Evolutionary conservation across 2,888 invertebrate species (phyloP).

Genomic region (Lypha dubia): DNA sequence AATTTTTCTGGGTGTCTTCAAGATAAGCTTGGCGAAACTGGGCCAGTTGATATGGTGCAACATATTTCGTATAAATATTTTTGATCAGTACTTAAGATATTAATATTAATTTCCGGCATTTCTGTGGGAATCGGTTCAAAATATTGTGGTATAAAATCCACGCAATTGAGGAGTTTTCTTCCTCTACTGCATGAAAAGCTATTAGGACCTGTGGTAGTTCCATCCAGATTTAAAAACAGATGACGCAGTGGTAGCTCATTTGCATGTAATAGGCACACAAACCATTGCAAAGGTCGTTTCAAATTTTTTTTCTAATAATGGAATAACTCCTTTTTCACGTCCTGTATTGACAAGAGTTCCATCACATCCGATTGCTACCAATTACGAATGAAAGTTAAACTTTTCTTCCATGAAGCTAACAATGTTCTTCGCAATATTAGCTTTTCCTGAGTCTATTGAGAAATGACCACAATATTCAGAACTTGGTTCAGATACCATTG

Average conservation of each 20-base stretch:
- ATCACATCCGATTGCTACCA: conserved; percentile 30
- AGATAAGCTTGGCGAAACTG: no score
- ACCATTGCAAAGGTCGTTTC: conserved; percentile 40
- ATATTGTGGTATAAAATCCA: conserved; percentile 42
- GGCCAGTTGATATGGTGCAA: conserved; percentile 46
- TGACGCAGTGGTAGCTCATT: conserved; percentile 28
- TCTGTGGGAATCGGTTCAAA: conserved; percentile 43
- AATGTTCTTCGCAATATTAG: conserved; percentile 31
- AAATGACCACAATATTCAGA: conserved; percentile 24
- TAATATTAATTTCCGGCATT: conserved; percentile 46
- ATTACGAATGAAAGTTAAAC: conserved; percentile 8
- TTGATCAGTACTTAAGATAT: conserved; percentile 59
- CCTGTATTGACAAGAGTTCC: conserved; percentile 20
- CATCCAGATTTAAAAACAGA: conserved; percentile 17
- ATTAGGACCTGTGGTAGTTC: no score
- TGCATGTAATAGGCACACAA: conserved; percentile 10
- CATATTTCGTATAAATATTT: conserved; percentile 56
- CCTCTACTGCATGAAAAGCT: conserved; percentile 41
- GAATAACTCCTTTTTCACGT: conserved; percentile 28
- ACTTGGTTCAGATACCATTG: no score
- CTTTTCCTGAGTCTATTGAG: conserved; percentile 11
- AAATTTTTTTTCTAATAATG: conserved; percentile 30
- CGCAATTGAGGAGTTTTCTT: conserved; percentile 46
- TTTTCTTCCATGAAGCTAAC: conserved; percentile 8
- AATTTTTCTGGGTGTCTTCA: conserved; percentile 53